Conservation (phyloP, 2,113 vertebrate genomes). For the Zosterops hypoxanthus region DNA sequence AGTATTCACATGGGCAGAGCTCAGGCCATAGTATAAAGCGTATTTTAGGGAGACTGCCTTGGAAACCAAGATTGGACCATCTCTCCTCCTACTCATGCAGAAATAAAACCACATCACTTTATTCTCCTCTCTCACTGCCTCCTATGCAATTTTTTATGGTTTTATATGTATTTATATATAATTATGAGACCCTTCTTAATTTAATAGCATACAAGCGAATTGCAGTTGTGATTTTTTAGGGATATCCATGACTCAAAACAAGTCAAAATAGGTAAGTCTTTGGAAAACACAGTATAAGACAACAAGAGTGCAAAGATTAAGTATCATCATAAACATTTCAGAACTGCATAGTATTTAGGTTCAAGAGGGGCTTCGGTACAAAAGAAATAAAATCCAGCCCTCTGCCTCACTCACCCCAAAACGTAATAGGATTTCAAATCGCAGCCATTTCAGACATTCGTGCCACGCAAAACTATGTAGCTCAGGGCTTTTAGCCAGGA, state of each 20-base stretch:
- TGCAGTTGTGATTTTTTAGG: not conserved
- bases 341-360: not conserved
- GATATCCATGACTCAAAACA: not conserved
- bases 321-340: not conserved
- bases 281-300: not conserved
- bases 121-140: not conserved
- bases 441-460: not conserved
- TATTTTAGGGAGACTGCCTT: not conserved
- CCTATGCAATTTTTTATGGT: not conserved
- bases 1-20: not conserved
- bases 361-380: not conserved
- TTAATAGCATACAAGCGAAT: not conserved
- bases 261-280: not conserved
- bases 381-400: not conserved
- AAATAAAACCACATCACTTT: not conserved
- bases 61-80: not conserved
- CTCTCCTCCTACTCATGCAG: not conserved
- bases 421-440: not conserved
- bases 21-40: not conserved
- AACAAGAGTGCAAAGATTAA: not conserved
- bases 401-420: not conserved
- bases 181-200: not conserved
- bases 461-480: not conserved
- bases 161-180: not conserved
- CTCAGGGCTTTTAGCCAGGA: slow-evolving; percentile 14